A percentile compares a stretch with the other conserved stretches of the same genome.
Evolutionary conservation across 2,888 invertebrate genomes (phyloP).

Genomic region (Idaea biselata): DNA sequence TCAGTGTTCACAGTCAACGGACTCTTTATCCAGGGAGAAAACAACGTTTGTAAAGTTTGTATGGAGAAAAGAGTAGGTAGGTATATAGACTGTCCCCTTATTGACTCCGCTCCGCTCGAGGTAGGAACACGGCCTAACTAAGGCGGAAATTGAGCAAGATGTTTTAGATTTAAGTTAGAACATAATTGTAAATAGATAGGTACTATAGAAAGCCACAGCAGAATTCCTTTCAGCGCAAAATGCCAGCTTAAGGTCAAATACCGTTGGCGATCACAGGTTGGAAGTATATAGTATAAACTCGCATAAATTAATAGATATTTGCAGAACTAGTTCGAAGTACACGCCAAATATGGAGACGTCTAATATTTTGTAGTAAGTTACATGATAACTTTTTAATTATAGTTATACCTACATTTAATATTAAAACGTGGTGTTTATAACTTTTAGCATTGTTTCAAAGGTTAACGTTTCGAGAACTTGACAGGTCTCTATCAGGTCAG

Average conservation of each 20-base stretch:
- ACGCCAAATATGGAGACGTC: constrained; percentile 11
- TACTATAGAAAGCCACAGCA: constrained; percentile 9
- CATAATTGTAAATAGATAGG: neutral
- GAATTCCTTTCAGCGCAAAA: constrained; percentile 23
- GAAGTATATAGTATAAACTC: constrained; percentile 3
- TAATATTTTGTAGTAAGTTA: neutral
- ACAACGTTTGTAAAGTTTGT: no score
- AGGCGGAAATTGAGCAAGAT: neutral
- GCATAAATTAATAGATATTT: constrained; percentile 29
- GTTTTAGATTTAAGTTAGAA: neutral
- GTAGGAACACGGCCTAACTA: neutral
- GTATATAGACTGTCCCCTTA: neutral
- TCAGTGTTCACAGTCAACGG: no score
- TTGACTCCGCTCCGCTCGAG: neutral
- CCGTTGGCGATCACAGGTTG: constrained; percentile 18
- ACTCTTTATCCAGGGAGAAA: no score
- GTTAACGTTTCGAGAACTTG: no score
- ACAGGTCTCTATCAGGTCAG: no score
- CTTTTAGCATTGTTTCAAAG: no score
- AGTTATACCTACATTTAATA: no score
- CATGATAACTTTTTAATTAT: neutral
- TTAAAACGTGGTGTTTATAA: no score
- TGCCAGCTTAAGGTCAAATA: constrained; percentile 34
- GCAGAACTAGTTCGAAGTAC: constrained; percentile 22
- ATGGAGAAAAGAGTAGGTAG: no score